Evolutionary conservation across 2,113 vertebrate genomes (phyloP).

Genomic region (Theristicus caerulescens): DNA sequence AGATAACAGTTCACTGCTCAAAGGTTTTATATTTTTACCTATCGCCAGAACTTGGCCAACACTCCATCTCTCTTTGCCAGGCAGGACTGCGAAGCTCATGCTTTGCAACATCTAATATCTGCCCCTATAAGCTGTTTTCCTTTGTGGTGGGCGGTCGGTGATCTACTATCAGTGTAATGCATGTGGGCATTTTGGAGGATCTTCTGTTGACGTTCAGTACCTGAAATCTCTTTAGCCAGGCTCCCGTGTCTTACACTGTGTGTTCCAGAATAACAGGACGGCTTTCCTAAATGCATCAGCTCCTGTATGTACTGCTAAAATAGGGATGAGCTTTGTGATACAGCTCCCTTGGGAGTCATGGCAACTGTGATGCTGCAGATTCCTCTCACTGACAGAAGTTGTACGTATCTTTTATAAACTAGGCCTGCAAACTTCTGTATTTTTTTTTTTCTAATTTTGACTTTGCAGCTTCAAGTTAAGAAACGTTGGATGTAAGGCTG

Average conservation of each 20-base stretch:
- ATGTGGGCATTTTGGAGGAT: background rate
- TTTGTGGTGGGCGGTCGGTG: background rate
- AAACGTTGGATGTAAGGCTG: background rate
- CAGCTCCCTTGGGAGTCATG: background rate
- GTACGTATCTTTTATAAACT: background rate
- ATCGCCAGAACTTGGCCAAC: background rate
- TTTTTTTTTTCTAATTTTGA: background rate
- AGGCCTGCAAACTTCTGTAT: background rate
- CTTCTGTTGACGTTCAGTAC: background rate
- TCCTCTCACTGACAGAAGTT: background rate
- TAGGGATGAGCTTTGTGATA: background rate
- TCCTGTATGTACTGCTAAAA: background rate
- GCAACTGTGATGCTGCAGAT: constrained; percentile 26
- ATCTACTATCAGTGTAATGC: rapidly evolving
- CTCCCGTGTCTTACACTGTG: background rate
- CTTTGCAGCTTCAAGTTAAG: background rate
- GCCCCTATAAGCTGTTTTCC: rapidly evolving
- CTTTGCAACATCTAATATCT: rapidly evolving
- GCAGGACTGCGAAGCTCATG: background rate
- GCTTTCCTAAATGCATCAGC: background rate
- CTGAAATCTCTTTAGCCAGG: background rate
- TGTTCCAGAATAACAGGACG: background rate
- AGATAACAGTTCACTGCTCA: rapidly evolving
- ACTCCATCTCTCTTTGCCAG: background rate
- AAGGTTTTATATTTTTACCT: rapidly evolving